Evolutionary conservation across 2,888 invertebrate species (phyloP).

Genomic region (Eupithecia vulgata): DNA sequence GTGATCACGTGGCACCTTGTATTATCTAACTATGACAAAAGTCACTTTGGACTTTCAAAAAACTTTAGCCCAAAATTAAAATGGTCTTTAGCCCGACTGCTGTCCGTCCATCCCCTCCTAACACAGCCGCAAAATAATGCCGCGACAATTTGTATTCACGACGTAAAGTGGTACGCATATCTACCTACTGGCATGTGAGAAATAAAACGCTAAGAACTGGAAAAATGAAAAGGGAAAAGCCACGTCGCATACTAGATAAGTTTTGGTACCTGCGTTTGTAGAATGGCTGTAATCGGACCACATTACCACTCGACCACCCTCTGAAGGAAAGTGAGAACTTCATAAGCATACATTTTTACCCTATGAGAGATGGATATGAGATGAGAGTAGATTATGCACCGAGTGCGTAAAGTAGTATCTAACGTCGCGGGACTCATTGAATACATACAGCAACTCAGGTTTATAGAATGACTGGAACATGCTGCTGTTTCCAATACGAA

Average conservation of each 20-base stretch:
- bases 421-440: too few species aligned
- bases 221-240: slow-evolving; percentile 17
- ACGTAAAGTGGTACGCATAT: slow-evolving; percentile 19
- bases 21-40: too few species aligned
- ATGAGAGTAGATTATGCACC: too few species aligned
- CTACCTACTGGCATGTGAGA: slow-evolving; percentile 2
- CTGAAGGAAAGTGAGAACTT: not conserved
- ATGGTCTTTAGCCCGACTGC: not conserved
- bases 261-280: not conserved
- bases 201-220: slow-evolving; percentile 17
- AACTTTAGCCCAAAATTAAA: not conserved
- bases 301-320: not conserved
- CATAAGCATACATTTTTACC: too few species aligned
- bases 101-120: not conserved
- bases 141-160: slow-evolving; percentile 33
- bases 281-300: not conserved
- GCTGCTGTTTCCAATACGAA: too few species aligned
- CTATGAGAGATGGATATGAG: too few species aligned
- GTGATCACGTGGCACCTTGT: too few species aligned
- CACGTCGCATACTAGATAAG: not conserved
- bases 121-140: slow-evolving; percentile 21
- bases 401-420: too few species aligned
- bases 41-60: not conserved
- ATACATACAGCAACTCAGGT: too few species aligned
- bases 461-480: too few species aligned